A percentile compares a stretch with the other conserved stretches of the same genome.
Evolutionary conservation across 2,113 vertebrate species (phyloP).

Genomic region (Chrysochloris asiatica): DNA sequence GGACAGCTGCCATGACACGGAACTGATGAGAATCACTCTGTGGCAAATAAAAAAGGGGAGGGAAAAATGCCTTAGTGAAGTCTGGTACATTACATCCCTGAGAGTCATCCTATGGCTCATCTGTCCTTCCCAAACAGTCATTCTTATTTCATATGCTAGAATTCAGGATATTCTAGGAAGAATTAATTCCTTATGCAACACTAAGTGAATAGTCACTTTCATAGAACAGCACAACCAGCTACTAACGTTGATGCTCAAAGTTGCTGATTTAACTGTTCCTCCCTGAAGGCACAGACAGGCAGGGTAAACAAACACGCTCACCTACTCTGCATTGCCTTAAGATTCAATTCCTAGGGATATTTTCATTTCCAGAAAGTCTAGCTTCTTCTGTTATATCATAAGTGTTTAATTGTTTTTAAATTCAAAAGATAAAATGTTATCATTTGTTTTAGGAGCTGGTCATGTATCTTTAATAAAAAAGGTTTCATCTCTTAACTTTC

Average conservation of each 20-base stretch:
- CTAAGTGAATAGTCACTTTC: background rate
- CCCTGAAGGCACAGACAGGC: background rate
- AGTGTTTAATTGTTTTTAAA: background rate
- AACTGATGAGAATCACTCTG: conserved; percentile 95
- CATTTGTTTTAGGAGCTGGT: background rate
- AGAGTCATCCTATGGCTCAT: background rate
- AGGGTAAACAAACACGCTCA: background rate
- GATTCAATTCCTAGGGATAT: background rate
- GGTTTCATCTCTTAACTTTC: conserved; percentile 28
- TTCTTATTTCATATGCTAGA: background rate
- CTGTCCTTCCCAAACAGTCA: background rate
- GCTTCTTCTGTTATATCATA: background rate
- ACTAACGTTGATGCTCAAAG: background rate
- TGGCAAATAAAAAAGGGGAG: conserved; percentile 81
- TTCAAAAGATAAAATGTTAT: conserved; percentile 37
- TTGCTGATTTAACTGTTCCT: background rate
- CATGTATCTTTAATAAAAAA: conserved; percentile 15
- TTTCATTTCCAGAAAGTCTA: conserved; percentile 19
- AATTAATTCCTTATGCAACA: background rate
- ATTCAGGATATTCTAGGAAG: background rate
- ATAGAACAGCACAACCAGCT: background rate
- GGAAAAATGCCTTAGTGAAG: conserved; percentile 73
- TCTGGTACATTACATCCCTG: background rate
- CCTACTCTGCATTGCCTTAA: background rate
- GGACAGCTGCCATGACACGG: conserved; percentile 92